phyloP scores from a whole-genome alignment of 2,113 vertebrate species.

The Oreamnos americanus region DNA sequence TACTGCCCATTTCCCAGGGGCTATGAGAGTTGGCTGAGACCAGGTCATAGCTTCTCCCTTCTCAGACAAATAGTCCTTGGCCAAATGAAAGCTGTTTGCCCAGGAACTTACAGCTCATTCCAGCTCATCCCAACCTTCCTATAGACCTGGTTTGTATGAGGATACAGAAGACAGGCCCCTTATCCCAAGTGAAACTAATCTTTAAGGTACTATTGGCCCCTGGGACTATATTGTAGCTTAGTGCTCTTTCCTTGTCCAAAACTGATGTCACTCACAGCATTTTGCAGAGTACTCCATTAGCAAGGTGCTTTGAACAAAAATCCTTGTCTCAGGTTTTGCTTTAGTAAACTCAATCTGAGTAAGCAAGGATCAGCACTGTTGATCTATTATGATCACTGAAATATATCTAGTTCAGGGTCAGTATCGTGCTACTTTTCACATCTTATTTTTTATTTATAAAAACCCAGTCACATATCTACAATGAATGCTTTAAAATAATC shows the following conservation, averaged over 20 bases:
- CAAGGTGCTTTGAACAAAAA: not conserved
- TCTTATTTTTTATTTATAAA: not conserved
- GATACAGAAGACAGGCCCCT: not conserved
- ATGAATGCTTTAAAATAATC: not conserved
- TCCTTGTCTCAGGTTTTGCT: not conserved
- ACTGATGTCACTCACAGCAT: rapidly evolving
- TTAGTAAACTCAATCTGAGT: not conserved
- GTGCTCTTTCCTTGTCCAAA: not conserved
- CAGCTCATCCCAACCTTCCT: not conserved
- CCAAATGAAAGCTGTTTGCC: not conserved
- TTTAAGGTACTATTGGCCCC: not conserved
- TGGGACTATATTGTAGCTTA: not conserved
- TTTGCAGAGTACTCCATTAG: not conserved
- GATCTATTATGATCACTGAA: not conserved
- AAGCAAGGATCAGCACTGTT: not conserved
- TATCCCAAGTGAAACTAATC: not conserved
- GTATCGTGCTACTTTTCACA: not conserved
- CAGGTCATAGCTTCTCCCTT: not conserved
- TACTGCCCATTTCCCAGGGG: not conserved
- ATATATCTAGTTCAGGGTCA: not conserved
- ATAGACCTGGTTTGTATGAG: not conserved
- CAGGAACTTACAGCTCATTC: not conserved
- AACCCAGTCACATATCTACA: not conserved
- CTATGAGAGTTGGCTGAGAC: not conserved
- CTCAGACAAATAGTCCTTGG: not conserved